phyloP scores from a whole-genome alignment of 2,888 invertebrate species.

The Dioctria linearis region DNA sequence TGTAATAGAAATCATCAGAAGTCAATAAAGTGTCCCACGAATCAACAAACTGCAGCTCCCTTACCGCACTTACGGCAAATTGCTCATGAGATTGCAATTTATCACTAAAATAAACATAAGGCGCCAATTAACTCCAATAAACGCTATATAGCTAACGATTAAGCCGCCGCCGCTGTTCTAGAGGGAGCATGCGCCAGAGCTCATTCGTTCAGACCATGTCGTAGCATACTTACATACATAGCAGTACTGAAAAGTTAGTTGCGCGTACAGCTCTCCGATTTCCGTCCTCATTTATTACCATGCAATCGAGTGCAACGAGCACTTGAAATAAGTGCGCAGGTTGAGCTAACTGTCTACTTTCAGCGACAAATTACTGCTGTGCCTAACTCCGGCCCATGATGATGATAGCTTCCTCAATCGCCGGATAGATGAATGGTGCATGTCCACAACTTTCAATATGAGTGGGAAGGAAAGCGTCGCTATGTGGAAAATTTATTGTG shows the following conservation, averaged over 20 bases:
- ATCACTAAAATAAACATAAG: slow-evolving; percentile 43
- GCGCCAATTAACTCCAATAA: slow-evolving; percentile 51
- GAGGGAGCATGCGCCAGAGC: background rate
- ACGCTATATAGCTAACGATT: slow-evolving; percentile 13
- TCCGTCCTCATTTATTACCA: slow-evolving; percentile 11
- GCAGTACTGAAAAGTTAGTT: background rate
- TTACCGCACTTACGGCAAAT: background rate
- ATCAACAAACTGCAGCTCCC: background rate
- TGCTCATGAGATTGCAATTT: slow-evolving; percentile 29
- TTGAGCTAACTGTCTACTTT: slow-evolving; percentile 12
- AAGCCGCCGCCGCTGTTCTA: background rate
- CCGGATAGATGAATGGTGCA: slow-evolving; percentile 2
- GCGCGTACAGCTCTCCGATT: slow-evolving; percentile 13
- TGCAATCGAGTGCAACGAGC: background rate
- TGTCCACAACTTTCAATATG: background rate
- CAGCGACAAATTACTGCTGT: slow-evolving; percentile 11
- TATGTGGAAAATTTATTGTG: background rate
- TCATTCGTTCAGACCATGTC: background rate
- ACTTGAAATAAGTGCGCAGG: slow-evolving; percentile 14
- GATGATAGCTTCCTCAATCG: slow-evolving; percentile 25
- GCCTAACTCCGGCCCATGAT: background rate
- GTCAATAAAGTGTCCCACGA: no score
- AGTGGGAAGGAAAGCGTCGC: background rate
- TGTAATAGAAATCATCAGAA: slow-evolving; percentile 9
- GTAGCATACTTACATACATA: no score